Evolutionary conservation across 1,140 invertebrate species (phyloP), one percentile per base, ranked within the genome.

Genomic region (Mizuhopecten yessoensis): DNA sequence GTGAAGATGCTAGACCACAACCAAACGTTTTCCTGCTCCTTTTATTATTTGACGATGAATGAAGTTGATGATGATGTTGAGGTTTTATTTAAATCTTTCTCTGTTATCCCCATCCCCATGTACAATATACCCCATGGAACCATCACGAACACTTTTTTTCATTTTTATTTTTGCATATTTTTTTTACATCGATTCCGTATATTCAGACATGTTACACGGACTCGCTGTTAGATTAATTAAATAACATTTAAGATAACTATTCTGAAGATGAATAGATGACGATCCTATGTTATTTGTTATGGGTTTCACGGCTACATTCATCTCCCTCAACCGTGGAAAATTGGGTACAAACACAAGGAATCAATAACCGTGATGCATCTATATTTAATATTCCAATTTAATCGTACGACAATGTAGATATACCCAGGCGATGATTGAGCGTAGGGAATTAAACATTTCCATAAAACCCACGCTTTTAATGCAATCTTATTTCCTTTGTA

Each of bases 351-450:
- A n/a, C 57, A 29, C 5, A 5, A 0, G 57, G n/a, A 75, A 75
- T 75, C 57, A 7, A 75, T 75, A 75, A 9, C 23, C n/a, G 0
- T 75, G 57, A 75, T 75, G 57, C 57, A 75, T 75, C 20, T 75
- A 75, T 75, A 75, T 75, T 75, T 75, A 75, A 75, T 75, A 29
- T n/a, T 75, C n/a, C 57, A 75, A 75, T 75, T 75, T 75, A 75
- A 75, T 75, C 57, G n/a, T 75, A 13, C 57, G 57, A 29, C 57
- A n/a, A 0, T 75, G 7, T 29, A 0, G 57, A n/a, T 29, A 75
- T 75, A 75, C 57, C n/a, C 29, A n/a, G 29, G n/a, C 57, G n/a
- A 75, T 17, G 57, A 75, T 75, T 75, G 57, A 75, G 57, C 57
- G 57, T 29, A 29, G 57, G 57, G 57, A 75, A 75, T 75, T 75